Percentiles rank a stretch among this genome's conserved stretches.
Evolutionary conservation across 2,888 invertebrate genomes (phyloP).

Genomic region (Busseola fusca): DNA sequence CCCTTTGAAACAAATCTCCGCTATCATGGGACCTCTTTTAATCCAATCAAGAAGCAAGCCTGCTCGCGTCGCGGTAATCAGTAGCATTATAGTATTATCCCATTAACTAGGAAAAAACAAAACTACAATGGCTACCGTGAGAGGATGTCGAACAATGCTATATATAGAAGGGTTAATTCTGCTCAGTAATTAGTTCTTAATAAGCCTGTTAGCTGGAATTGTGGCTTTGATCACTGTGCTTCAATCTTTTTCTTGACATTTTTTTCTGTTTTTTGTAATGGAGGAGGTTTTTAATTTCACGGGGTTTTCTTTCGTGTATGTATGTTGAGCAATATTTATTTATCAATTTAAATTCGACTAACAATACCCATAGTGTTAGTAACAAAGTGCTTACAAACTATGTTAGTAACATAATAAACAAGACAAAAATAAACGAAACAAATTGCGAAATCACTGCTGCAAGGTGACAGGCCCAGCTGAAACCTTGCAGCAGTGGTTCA

Average conservation of each 20-base stretch:
- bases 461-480: too few relatives aligned
- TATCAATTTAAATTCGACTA: too few relatives aligned
- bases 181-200: constrained; percentile 39
- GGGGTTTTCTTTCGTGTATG: background rate
- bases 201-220: constrained; percentile 37
- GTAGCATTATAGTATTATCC: constrained; percentile 44
- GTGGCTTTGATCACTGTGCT: constrained; percentile 41
- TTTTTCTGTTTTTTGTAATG: constrained; percentile 2
- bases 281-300: background rate
- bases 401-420: too few relatives aligned
- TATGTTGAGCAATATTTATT: background rate
- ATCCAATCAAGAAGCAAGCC: constrained; percentile 39
- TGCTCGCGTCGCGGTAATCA: constrained; percentile 39
- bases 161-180: constrained; percentile 44
- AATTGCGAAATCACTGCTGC: too few relatives aligned
- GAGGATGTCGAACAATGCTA: constrained; percentile 51
- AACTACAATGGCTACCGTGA: constrained; percentile 41
- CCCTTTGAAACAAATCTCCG: constrained; percentile 31
- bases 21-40: constrained; percentile 42
- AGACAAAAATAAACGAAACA: too few relatives aligned
- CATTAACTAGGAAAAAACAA: constrained; percentile 49
- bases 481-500: too few relatives aligned
- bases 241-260: constrained; percentile 11
- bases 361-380: too few relatives aligned
- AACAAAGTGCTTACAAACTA: too few relatives aligned